A percentile compares a stretch with the other conserved stretches of the same genome.
These are phyloP conservation scores for Drosophila kikkawai DNA, from an alignment of 1,140 invertebrate species.

Conservation along the genomic window DNA sequence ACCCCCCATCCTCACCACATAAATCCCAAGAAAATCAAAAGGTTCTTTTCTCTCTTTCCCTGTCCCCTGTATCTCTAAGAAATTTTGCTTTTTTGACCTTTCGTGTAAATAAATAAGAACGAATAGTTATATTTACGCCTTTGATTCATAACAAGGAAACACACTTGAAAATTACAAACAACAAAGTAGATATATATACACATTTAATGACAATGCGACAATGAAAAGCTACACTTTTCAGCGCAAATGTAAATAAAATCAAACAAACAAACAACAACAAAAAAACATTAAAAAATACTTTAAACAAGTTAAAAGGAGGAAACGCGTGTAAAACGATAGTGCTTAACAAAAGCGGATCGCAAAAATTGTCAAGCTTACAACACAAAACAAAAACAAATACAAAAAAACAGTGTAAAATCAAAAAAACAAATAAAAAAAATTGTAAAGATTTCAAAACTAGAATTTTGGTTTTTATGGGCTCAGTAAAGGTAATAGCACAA, in stretches of 20 bases:
- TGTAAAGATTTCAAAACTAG: slow-evolving; percentile 60
- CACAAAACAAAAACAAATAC: slow-evolving; percentile 49
- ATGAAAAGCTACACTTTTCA: slow-evolving; percentile 27
- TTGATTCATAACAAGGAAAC: slow-evolving; percentile 59
- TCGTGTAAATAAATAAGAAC: slow-evolving; percentile 64
- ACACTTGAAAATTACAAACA: slow-evolving; percentile 46
- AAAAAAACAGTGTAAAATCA: slow-evolving; percentile 74
- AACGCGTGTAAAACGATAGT: slow-evolving; percentile 48
- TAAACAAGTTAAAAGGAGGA: slow-evolving; percentile 55
- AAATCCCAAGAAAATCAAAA: slow-evolving; percentile 3
- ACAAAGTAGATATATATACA: slow-evolving; percentile 39
- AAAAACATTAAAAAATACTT: slow-evolving; percentile 61
- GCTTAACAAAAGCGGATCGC: slow-evolving; percentile 45
- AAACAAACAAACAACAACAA: slow-evolving; percentile 24
- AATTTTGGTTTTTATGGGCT: not conserved
- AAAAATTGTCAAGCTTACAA: slow-evolving; percentile 72
- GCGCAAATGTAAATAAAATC: slow-evolving; percentile 66
- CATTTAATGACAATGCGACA: slow-evolving; percentile 45
- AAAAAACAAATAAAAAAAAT: slow-evolving; percentile 79
- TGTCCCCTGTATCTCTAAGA: slow-evolving; percentile 29
- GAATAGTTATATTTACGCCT: slow-evolving; percentile 75
- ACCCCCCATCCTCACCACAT: not conserved
- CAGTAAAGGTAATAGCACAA: not conserved
- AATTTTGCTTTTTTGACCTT: slow-evolving; percentile 53
- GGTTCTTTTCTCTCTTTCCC: slow-evolving; percentile 16